phyloP scores from a whole-genome alignment of 2,113 vertebrate genomes.

The Cariama cristata region DNA sequence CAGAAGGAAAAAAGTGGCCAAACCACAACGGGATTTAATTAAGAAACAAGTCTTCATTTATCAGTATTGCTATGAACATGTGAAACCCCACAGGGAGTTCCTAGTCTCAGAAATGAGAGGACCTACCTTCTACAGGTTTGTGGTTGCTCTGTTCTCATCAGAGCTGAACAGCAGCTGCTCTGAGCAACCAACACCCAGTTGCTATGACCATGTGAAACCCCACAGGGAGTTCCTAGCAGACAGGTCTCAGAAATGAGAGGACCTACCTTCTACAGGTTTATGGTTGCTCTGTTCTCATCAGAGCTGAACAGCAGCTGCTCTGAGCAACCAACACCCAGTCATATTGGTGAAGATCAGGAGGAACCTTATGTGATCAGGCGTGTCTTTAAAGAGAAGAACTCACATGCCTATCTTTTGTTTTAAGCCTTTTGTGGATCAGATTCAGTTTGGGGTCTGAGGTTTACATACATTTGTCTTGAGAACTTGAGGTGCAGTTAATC shows the following conservation, averaged over 20 bases:
- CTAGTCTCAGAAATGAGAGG: not conserved
- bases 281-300: not conserved
- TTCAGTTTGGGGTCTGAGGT: not conserved
- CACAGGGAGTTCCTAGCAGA: not conserved
- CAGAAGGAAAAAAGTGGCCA: not conserved
- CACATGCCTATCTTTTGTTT: not conserved
- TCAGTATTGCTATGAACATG: not conserved
- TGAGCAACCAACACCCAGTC: not conserved
- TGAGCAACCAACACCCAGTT: not conserved
- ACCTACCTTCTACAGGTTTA: not conserved
- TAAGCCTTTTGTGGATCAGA: not conserved
- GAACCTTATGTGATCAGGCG: accelerated
- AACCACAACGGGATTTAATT: not conserved
- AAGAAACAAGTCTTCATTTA: not conserved
- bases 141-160: not conserved
- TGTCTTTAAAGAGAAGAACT: not conserved
- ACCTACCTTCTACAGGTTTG: not conserved
- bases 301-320: not conserved
- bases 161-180: not conserved
- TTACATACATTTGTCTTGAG: not conserved
- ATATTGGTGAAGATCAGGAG: not conserved
- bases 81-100: not conserved
- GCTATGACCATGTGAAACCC: not conserved
- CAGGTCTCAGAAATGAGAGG: not conserved
- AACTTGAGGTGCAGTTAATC: not conserved